phyloP scores from a whole-genome alignment of 1,140 invertebrate genomes.

The Drosophila ficusphila region DNA sequence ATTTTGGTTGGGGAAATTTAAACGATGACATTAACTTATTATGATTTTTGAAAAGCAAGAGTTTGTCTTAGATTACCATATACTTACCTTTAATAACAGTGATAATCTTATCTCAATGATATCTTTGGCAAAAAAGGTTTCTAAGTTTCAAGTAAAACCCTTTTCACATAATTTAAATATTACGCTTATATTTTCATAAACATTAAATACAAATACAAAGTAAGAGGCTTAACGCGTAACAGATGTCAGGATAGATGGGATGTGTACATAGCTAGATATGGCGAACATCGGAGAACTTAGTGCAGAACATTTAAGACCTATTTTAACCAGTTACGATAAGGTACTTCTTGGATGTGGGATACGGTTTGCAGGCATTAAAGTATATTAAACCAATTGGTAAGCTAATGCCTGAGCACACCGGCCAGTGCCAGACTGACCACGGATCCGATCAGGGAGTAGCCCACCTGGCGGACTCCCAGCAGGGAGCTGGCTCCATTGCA shows the following conservation, averaged over 20 bases:
- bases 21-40: no score
- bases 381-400: background rate
- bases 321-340: constrained; percentile 35
- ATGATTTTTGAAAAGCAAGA: no score
- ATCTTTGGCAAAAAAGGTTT: no score
- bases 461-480: constrained; percentile 18
- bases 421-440: constrained; percentile 30
- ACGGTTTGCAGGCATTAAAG: background rate
- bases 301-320: constrained; percentile 38
- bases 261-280: constrained; percentile 30
- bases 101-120: no score
- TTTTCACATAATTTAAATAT: constrained; percentile 26
- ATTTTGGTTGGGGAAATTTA: no score
- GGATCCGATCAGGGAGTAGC: constrained; percentile 28
- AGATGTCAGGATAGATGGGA: constrained; percentile 11
- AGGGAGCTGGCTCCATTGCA: constrained; percentile 84
- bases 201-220: constrained; percentile 46
- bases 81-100: no score
- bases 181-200: constrained; percentile 50
- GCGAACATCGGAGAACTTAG: constrained; percentile 30
- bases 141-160: constrained; percentile 3
- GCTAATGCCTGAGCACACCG: constrained; percentile 39
- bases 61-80: no score
- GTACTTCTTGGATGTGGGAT: constrained; percentile 25
- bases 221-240: constrained; percentile 14